A percentile compares a stretch with the other conserved stretches of the same genome.
phyloP scores from a whole-genome alignment of 2,797 vertebrate species.

The Hydrolagus colliei region DNA sequence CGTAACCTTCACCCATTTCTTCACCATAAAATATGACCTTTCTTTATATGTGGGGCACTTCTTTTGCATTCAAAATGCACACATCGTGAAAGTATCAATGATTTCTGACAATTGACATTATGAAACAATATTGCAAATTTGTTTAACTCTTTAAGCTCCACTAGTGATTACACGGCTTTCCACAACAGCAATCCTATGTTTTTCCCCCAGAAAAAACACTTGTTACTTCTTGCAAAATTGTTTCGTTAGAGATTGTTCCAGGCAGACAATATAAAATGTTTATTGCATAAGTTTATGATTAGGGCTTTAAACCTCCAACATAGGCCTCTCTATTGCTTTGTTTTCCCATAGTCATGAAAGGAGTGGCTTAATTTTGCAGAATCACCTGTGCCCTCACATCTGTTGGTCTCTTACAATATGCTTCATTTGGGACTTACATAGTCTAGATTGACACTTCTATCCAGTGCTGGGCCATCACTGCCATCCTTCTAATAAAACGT shows the following conservation, averaged over 20 bases:
- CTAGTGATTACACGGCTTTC: not conserved
- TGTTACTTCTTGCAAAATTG: not conserved
- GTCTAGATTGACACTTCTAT: too few relatives aligned
- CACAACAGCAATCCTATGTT: not conserved
- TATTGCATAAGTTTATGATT: not conserved
- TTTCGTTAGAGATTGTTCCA: not conserved
- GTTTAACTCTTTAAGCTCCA: not conserved
- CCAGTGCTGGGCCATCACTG: too few relatives aligned
- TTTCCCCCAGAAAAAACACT: not conserved
- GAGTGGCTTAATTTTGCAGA: not conserved
- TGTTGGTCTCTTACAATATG: not conserved
- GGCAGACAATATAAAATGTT: not conserved
- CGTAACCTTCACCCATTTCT: not conserved
- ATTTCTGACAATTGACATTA: not conserved
- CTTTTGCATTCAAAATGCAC: not conserved
- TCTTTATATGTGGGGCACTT: not conserved
- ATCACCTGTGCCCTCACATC: constrained; percentile 3
- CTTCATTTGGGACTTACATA: not conserved
- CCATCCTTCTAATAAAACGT: too few relatives aligned
- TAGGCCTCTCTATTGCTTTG: not conserved
- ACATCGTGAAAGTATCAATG: not conserved
- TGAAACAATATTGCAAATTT: not conserved
- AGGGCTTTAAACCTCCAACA: not conserved
- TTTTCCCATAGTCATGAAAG: not conserved
- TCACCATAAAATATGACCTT: not conserved